These are phyloP conservation scores for Macrobrachium nipponense DNA, from an alignment of 1,140 invertebrate species.

Conservation along the genomic window DNA sequence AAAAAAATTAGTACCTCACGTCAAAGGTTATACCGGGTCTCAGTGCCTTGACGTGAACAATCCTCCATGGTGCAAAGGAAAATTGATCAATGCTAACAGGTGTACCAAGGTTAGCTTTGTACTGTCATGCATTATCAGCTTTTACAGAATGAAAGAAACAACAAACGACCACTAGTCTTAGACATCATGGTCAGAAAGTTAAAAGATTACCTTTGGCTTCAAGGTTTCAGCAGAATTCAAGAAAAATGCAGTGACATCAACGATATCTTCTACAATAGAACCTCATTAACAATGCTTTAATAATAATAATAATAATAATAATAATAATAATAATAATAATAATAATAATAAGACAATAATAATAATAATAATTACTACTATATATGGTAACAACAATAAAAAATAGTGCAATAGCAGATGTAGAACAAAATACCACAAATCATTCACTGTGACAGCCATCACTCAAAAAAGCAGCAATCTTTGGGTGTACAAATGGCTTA, in stretches of 20 bases:
- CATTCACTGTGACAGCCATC: too few species aligned
- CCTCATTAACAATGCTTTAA: neutral
- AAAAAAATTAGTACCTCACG: conserved; percentile 49
- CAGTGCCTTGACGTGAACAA: conserved; percentile 58
- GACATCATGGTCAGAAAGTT: conserved; percentile 4
- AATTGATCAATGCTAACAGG: conserved; percentile 40
- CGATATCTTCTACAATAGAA: conserved; percentile 10
- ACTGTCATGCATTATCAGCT: conserved; percentile 33
- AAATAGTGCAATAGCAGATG: too few species aligned
- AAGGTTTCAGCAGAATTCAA: conserved; percentile 29
- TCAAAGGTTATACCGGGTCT: conserved; percentile 56
- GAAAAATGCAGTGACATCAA: conserved; percentile 38
- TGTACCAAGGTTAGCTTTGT: conserved; percentile 29
- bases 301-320: too few species aligned
- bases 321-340: too few species aligned
- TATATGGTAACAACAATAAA: too few species aligned
- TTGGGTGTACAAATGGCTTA: too few species aligned
- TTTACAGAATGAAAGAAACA: neutral
- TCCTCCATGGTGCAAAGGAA: conserved; percentile 59
- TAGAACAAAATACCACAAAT: too few species aligned
- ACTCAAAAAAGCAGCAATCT: too few species aligned
- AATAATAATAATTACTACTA: too few species aligned
- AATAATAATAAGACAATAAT: too few species aligned
- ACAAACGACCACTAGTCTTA: conserved; percentile 3
- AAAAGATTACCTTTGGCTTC: conserved; percentile 27